phyloP scores from a whole-genome alignment of 2,888 invertebrate species.

The Synergus japonicus region DNA sequence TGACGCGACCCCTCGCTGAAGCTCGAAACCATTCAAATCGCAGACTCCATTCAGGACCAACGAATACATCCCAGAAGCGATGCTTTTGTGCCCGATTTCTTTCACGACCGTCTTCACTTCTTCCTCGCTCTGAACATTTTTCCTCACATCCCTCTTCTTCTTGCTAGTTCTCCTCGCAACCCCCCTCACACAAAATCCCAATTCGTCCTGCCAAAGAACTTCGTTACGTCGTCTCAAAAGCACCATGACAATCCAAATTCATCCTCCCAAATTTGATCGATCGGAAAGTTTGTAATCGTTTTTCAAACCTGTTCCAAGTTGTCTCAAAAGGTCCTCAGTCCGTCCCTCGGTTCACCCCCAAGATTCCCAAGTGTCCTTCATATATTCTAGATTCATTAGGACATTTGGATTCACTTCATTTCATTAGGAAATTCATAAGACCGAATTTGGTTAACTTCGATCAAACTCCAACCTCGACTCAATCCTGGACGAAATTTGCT shows the following conservation, averaged over 20 bases:
- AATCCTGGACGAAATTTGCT: not conserved
- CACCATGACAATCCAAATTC: slow-evolving; percentile 31
- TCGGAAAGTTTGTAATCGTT: not conserved
- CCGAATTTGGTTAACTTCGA: no score
- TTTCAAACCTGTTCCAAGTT: not conserved
- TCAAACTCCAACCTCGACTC: no score
- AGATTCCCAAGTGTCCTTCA: not conserved
- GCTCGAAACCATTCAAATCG: slow-evolving; percentile 71
- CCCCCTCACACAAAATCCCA: slow-evolving; percentile 48
- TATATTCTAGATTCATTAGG: not conserved
- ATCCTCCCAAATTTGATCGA: not conserved
- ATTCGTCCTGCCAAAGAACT: slow-evolving; percentile 45
- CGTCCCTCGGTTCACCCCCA: not conserved
- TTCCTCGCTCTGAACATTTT: slow-evolving; percentile 56
- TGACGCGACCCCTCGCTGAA: slow-evolving; percentile 71
- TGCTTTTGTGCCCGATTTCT: slow-evolving; percentile 71
- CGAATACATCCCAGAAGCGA: slow-evolving; percentile 63
- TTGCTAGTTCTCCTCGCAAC: slow-evolving; percentile 45
- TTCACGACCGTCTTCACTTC: slow-evolving; percentile 57
- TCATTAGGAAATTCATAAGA: no score
- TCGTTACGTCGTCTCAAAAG: slow-evolving; percentile 39
- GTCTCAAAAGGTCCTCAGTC: not conserved
- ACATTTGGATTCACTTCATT: no score
- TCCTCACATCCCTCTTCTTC: slow-evolving; percentile 60
- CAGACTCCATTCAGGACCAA: slow-evolving; percentile 74